phyloP scores from a whole-genome alignment of 2,888 invertebrate species.

The Nephrotoma guestfalica region DNA sequence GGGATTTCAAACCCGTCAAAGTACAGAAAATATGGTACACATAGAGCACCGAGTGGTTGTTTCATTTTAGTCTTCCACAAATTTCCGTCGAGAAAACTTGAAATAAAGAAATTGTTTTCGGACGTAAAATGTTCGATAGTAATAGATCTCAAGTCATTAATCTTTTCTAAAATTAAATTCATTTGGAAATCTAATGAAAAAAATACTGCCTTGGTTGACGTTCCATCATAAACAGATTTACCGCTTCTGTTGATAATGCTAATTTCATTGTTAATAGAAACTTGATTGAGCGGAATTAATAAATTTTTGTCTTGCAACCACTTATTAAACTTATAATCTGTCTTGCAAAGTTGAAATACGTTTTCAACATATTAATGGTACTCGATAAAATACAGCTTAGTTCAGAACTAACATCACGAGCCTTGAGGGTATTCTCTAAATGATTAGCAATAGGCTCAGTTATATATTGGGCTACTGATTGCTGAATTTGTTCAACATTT shows the following conservation, averaged over 20 bases:
- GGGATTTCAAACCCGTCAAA: neutral
- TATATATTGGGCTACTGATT: neutral
- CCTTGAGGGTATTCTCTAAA: neutral
- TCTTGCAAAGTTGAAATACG: too few relatives aligned
- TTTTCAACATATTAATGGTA: too few relatives aligned
- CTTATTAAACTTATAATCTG: neutral
- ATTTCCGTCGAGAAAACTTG: neutral
- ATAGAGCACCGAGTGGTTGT: neutral
- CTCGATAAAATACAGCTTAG: neutral
- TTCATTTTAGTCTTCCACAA: neutral
- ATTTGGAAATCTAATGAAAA: neutral
- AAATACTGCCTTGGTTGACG: neutral
- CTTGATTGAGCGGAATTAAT: neutral
- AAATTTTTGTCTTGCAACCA: neutral
- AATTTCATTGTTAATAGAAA: neutral
- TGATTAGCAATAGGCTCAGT: neutral
- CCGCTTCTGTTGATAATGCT: neutral
- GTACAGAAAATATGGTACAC: neutral
- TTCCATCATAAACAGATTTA: neutral
- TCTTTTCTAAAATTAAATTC: neutral
- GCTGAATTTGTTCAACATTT: neutral
- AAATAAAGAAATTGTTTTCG: neutral
- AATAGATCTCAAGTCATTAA: neutral
- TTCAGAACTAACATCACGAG: neutral
- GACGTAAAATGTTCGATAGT: neutral